Evolutionary conservation across 2,888 invertebrate genomes (phyloP), one percentile per base, ranked within the genome.

Genomic region (Physocephala rufipes): DNA sequence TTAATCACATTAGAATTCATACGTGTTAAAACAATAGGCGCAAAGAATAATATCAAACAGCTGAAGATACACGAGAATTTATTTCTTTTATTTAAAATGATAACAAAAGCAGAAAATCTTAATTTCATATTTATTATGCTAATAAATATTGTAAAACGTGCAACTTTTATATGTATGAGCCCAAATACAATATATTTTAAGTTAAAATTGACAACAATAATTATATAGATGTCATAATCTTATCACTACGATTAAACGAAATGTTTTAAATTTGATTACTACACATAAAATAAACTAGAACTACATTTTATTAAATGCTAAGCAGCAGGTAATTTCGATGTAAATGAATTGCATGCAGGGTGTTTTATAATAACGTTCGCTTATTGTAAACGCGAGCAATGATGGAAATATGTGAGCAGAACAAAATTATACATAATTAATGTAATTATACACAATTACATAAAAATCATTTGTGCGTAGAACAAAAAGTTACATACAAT

Each of bases 1-100:
- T 81, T 70, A 83, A 83, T 75, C 82, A 83, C 78, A 76, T 83
- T 71, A 77, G 82, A 77, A 80, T 83, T 66, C 82, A 83, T 67
- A 83, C 81, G 70, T 81, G 82, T 77, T 83, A 81, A 77, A 66
- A 19, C 49, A 66, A 51, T 19, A 61, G 24, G 24, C 24, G 4
- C 19, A 58, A 47, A 63, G 16, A 43, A 21, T 21, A 63, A 15
- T 9, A 63, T 47, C 47, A 45, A 63, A 21, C 21, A 63, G 47
- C 24, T 21, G 28, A n/a, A 63, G 45, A 19, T 43, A 43, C 16
- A 21, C n/a, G 36, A 19, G 62, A 30, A 51, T 49, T 49, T 61
- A 68, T 62, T 62, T n/a, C n/a, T n/a, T n/a, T 68, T 51, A 68
- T 62, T 61, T 68, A 62, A 24, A 68, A 68, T 51, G 30, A 16